Evolutionary conservation across 2,113 vertebrate species (phyloP).

Genomic region (Heloderma charlesbogerti): DNA sequence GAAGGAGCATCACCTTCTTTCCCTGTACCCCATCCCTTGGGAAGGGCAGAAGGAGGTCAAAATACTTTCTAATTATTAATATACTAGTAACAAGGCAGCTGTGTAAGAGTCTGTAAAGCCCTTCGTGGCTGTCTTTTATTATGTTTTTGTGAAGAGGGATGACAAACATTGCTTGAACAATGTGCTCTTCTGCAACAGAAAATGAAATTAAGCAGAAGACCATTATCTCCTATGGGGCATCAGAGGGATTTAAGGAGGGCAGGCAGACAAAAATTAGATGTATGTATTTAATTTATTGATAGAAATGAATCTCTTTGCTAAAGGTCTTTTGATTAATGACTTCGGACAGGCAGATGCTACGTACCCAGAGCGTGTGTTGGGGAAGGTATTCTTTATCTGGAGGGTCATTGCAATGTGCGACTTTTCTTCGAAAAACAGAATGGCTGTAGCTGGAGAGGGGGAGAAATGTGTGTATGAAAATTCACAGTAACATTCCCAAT

Average conservation of each 20-base stretch:
- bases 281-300: not conserved
- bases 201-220: constrained; percentile 28
- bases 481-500: not conserved
- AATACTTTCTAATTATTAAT: not conserved
- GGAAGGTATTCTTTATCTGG: constrained; percentile 22
- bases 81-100: not conserved
- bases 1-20: not conserved
- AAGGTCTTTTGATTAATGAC: constrained; percentile 64
- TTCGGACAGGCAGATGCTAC: constrained; percentile 68
- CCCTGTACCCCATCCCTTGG: not conserved
- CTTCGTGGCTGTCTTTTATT: not conserved
- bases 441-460: constrained; percentile 9
- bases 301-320: constrained; percentile 34
- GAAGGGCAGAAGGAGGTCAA: rapidly evolving
- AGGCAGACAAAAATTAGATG: constrained; percentile 2
- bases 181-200: not conserved
- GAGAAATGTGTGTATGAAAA: constrained; percentile 34
- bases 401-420: constrained; percentile 4
- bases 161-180: not conserved
- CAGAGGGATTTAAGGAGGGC: constrained; percentile 31
- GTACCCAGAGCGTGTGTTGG: constrained; percentile 34
- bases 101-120: not conserved
- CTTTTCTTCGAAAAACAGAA: constrained; percentile 48
- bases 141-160: constrained; percentile 9
- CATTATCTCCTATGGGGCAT: constrained; percentile 26